phyloP scores from a whole-genome alignment of 2,113 vertebrate genomes.

The Perognathus longimembris region DNA sequence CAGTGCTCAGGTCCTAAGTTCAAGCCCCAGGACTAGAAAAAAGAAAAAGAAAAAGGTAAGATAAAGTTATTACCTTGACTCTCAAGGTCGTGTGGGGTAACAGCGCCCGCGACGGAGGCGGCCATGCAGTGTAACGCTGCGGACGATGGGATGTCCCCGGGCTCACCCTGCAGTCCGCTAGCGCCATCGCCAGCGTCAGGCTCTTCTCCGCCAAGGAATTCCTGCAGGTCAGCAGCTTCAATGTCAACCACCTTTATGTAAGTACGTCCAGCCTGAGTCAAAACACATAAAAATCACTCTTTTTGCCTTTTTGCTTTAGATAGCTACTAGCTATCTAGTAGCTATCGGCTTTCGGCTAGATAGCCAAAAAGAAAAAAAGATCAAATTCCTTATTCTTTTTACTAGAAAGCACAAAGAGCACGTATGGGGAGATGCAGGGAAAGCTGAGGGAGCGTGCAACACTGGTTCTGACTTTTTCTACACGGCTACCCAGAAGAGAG shows the following conservation, averaged over 20 bases:
- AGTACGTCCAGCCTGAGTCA: conserved; percentile 78
- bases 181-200: conserved; percentile 9
- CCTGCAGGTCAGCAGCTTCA: conserved; percentile 84
- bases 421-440: not conserved
- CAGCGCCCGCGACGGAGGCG: conserved; percentile 80
- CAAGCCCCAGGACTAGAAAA: too few species aligned
- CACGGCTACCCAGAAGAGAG: not conserved
- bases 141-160: conserved; percentile 71
- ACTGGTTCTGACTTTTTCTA: not conserved
- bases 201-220: conserved; percentile 76
- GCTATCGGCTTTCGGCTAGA: too few species aligned
- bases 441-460: not conserved
- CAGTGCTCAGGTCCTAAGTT: too few species aligned
- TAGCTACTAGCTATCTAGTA: not conserved
- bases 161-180: conserved; percentile 1
- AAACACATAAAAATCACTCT: not conserved
- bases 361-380: not conserved
- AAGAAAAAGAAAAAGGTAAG: not conserved
- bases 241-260: conserved; percentile 92
- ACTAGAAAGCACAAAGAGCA: not conserved
- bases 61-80: conserved; percentile 70
- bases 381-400: not conserved
- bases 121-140: conserved; percentile 86
- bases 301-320: not conserved
- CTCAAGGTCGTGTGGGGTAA: conserved; percentile 16